Conservation (phyloP, 1,140 invertebrate species). For the Drosophila prosaltans region DNA sequence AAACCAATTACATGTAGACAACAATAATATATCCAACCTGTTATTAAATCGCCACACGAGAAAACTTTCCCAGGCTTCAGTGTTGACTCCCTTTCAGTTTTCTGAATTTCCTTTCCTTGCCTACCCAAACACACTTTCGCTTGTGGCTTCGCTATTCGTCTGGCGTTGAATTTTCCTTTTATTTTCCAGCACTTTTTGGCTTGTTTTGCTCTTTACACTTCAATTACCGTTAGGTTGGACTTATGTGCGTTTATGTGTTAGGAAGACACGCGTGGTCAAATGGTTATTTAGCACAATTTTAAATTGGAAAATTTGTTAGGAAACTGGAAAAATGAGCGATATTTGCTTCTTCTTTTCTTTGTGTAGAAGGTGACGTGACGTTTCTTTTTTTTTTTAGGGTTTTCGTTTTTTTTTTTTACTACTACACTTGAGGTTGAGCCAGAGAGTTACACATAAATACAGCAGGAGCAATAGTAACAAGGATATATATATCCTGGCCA, state of each 20-base stretch:
- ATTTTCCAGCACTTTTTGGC: conserved; percentile 14
- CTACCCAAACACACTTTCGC: conserved; percentile 58
- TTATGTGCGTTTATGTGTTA: conserved; percentile 1
- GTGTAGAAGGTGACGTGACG: conserved; percentile 52
- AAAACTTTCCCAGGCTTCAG: conserved; percentile 29
- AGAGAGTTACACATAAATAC: conserved; percentile 59
- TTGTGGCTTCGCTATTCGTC: conserved; percentile 37
- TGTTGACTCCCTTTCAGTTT: conserved; percentile 7
- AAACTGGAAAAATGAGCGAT: conserved; percentile 36
- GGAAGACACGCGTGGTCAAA: not conserved
- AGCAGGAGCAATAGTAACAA: conserved; percentile 26
- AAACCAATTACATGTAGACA: conserved; percentile 32
- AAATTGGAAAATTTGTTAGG: conserved; percentile 22
- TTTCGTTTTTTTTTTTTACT: conserved; percentile 18
- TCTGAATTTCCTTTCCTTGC: conserved; percentile 18
- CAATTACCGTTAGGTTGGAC: not conserved
- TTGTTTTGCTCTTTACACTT: conserved; percentile 9
- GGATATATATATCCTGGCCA: conserved; percentile 49
- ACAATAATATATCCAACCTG: conserved; percentile 54
- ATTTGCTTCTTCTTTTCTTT: conserved; percentile 23
- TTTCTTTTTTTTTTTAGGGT: conserved; percentile 30
- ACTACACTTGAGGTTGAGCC: conserved; percentile 45
- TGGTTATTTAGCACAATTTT: conserved; percentile 5
- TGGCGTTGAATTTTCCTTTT: conserved; percentile 23
- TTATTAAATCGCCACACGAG: conserved; percentile 39